Evolutionary conservation across 2,888 invertebrate species (phyloP).

Genomic region (Dynastes tityus): DNA sequence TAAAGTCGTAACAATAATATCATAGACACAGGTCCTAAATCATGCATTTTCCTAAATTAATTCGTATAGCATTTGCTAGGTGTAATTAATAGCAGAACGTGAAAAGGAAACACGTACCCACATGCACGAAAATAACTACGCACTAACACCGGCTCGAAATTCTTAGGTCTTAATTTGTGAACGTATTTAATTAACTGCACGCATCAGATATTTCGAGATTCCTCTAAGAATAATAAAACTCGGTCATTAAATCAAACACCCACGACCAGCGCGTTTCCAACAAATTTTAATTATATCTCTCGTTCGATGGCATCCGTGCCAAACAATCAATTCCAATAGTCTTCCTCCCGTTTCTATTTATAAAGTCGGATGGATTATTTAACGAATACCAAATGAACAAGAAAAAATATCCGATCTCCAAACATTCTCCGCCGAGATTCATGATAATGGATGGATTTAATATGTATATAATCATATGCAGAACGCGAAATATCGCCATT

Average conservation of each 20-base stretch:
- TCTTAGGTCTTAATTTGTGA: slow-evolving; percentile 41
- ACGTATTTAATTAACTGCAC: slow-evolving; percentile 45
- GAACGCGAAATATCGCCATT: slow-evolving; percentile 2
- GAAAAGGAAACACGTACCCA: not conserved
- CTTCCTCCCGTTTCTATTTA: slow-evolving; percentile 44
- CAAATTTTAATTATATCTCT: slow-evolving; percentile 47
- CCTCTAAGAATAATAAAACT: slow-evolving; percentile 46
- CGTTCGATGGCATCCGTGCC: slow-evolving; percentile 47
- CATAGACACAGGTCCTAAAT: too few relatives aligned
- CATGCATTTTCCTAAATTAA: too few relatives aligned
- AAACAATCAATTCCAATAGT: slow-evolving; percentile 46
- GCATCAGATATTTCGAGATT: slow-evolving; percentile 47
- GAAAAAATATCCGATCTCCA: slow-evolving; percentile 40
- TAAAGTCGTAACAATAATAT: too few relatives aligned
- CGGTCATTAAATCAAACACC: slow-evolving; percentile 47
- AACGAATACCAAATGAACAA: slow-evolving; percentile 44
- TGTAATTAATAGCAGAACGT: slow-evolving; percentile 16
- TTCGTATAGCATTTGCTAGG: not conserved
- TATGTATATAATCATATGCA: not conserved
- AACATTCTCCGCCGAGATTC: slow-evolving; percentile 25
- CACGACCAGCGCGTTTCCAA: slow-evolving; percentile 46
- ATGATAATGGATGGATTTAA: slow-evolving; percentile 29
- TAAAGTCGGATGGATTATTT: slow-evolving; percentile 42
- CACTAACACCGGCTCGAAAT: slow-evolving; percentile 12
- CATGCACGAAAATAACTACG: slow-evolving; percentile 25